Base-by-base conservation (phyloP, 2,888 invertebrate species). In the Dorcus hopei region DNA sequence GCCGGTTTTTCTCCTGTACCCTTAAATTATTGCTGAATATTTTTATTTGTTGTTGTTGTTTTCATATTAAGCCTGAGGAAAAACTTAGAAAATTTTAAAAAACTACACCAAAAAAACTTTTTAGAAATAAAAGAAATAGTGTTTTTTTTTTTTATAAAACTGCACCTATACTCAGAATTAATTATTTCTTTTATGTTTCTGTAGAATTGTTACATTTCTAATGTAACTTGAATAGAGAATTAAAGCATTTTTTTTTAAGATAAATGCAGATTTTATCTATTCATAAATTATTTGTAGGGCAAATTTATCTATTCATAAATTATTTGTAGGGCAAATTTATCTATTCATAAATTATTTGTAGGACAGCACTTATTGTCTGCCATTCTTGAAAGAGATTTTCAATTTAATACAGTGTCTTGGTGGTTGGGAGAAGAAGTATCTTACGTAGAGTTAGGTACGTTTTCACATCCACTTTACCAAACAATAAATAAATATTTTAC, bases 331-430 rank as follows among this genome's bases (percentile, higher is more conserved):
- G n/a, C n/a, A 16, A 33, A 48, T 48, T 40, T 38, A 52, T 19
- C 3, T 3, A 19, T 40, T 40, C 14, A 19, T 52, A 16, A 41
- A 9, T 54, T 38, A n/a, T 4, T 58, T 54, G 33, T 11, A 88
- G 89, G 89, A 0, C 94, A 94, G 73, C 94, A 95, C 77, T 81
- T 95, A 33, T 83, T 95, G 19, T 89, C 92, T 9, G 92, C 93
- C 0, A 77, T 93, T 49, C 82, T 91, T 39, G 89, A 91, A 67
- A 80, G 81, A 19, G 84, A 88, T 69, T 87, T 84, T 77, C 83
- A 84, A 9, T 83, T 85, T 58, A 77, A 81, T 1, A 94, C 93
- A 4, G 87, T 88, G 0, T 90, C 92, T 1, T 93, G 93, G 93
- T 91, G 90, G 87, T 80, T 93, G 0, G 93, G 93, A 0, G 84